Percentiles rank a stretch among this genome's conserved stretches.
These are phyloP conservation scores for Hypomecis atomaria DNA, from an alignment of 2,888 invertebrate genomes.

Conservation along the genomic window DNA sequence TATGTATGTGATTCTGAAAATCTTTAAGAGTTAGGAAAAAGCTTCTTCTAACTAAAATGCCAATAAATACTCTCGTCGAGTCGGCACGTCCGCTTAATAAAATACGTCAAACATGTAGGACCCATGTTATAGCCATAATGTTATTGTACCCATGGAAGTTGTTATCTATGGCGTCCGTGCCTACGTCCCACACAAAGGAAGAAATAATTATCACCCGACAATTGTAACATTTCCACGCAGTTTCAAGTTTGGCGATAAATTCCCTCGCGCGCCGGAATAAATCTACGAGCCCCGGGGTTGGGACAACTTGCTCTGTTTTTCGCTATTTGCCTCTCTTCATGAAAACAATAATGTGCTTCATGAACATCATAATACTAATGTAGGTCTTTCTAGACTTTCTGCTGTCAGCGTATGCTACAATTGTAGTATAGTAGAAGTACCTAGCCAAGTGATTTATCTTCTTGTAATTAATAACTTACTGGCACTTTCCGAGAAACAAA, in stretches of 20 bases:
- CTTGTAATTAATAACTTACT: too few relatives aligned
- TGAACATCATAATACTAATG: background rate
- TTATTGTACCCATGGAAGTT: background rate
- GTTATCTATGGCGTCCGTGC: background rate
- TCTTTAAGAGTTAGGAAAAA: too few relatives aligned
- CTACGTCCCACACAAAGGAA: slow-evolving; percentile 6
- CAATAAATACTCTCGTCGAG: too few relatives aligned
- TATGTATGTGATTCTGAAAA: too few relatives aligned
- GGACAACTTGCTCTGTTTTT: slow-evolving; percentile 13
- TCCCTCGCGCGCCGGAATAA: slow-evolving; percentile 21
- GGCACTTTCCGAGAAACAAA: too few relatives aligned
- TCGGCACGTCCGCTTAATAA: background rate
- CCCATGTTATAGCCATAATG: background rate
- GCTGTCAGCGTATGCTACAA: too few relatives aligned
- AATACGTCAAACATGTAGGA: background rate
- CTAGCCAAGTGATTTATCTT: too few relatives aligned
- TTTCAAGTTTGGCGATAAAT: slow-evolving; percentile 27
- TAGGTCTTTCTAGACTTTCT: too few relatives aligned
- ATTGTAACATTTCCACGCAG: slow-evolving; percentile 17
- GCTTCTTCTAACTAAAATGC: too few relatives aligned
- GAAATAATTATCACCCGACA: slow-evolving; percentile 24
- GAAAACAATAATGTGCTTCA: background rate
- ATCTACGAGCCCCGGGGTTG: slow-evolving; percentile 7
- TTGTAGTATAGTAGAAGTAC: too few relatives aligned
- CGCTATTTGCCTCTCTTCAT: slow-evolving; percentile 9